phyloP scores from a whole-genome alignment of 1,140 invertebrate genomes.

The Neocloeon triangulifer region DNA sequence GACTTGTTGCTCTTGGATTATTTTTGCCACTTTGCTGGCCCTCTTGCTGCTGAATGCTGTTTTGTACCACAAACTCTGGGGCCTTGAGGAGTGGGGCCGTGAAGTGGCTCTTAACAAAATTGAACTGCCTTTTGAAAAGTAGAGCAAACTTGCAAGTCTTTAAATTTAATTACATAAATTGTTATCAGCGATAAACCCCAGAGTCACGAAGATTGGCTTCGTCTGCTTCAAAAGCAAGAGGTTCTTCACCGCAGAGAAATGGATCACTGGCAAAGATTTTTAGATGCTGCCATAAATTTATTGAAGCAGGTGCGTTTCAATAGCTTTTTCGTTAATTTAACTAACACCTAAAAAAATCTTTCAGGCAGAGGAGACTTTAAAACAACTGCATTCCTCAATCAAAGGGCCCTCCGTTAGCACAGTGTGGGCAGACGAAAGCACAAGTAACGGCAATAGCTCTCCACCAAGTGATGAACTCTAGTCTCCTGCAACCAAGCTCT shows the following conservation, averaged over 20 bases:
- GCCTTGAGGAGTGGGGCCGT: slow-evolving; percentile 23
- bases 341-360: not conserved
- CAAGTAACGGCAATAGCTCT: not conserved
- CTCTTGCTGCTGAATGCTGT: slow-evolving; percentile 52
- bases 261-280: slow-evolving; percentile 48
- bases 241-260: slow-evolving; percentile 47
- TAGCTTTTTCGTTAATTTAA: too few species aligned
- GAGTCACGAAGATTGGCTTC: slow-evolving; percentile 51
- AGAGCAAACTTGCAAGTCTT: slow-evolving; percentile 4
- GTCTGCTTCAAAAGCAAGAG: slow-evolving; percentile 49
- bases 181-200: slow-evolving; percentile 33
- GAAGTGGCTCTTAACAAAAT: slow-evolving; percentile 12
- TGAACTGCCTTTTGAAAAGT: slow-evolving; percentile 6
- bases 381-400: not conserved
- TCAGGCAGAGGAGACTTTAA: not conserved
- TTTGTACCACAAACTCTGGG: slow-evolving; percentile 56
- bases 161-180: slow-evolving; percentile 7
- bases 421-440: not conserved
- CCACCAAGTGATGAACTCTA: not conserved
- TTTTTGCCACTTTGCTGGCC: slow-evolving; percentile 32
- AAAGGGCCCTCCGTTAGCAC: not conserved
- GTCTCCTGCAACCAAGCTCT: not conserved
- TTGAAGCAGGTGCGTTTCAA: slow-evolving; percentile 30
- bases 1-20: slow-evolving; percentile 12
- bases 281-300: slow-evolving; percentile 34